Evolutionary conservation across 2,797 vertebrate genomes (phyloP).

Genomic region (Brachymystax lenok): DNA sequence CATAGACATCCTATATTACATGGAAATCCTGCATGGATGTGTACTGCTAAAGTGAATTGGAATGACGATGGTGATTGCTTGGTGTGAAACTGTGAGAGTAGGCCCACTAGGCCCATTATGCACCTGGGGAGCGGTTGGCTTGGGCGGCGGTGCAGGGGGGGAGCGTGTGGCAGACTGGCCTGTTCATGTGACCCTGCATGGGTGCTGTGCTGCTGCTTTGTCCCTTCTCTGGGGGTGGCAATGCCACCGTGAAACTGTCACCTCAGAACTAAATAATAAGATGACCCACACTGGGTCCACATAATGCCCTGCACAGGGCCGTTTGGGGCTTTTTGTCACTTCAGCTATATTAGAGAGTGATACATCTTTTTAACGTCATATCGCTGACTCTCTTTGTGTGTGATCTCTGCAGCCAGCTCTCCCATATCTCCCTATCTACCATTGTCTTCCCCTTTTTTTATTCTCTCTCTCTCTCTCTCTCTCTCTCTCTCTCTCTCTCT

Average conservation of each 20-base stretch:
- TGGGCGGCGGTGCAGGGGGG: conserved; percentile 37
- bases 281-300: conserved; percentile 65
- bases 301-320: conserved; percentile 64
- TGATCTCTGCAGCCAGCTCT: conserved; percentile 51
- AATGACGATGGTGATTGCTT: background rate
- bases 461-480: conserved; percentile 1
- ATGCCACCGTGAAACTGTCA: conserved; percentile 78
- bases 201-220: conserved; percentile 63
- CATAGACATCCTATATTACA: background rate
- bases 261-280: conserved; percentile 76
- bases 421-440: background rate
- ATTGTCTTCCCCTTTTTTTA: conserved; percentile 21
- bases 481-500: conserved; percentile 51
- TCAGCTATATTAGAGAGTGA: conserved; percentile 69
- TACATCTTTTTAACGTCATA: conserved; percentile 83
- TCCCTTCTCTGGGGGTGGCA: conserved; percentile 68
- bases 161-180: conserved; percentile 67
- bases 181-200: conserved; percentile 67
- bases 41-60: background rate
- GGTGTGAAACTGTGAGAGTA: background rate
- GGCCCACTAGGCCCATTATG: background rate
- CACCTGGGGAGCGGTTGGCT: conserved; percentile 4
- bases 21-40: background rate
- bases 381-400: conserved; percentile 63
- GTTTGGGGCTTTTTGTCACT: conserved; percentile 64